Evolutionary conservation across 2,797 vertebrate species (phyloP).

Genomic region (Lindbergichthys nudifrons): DNA sequence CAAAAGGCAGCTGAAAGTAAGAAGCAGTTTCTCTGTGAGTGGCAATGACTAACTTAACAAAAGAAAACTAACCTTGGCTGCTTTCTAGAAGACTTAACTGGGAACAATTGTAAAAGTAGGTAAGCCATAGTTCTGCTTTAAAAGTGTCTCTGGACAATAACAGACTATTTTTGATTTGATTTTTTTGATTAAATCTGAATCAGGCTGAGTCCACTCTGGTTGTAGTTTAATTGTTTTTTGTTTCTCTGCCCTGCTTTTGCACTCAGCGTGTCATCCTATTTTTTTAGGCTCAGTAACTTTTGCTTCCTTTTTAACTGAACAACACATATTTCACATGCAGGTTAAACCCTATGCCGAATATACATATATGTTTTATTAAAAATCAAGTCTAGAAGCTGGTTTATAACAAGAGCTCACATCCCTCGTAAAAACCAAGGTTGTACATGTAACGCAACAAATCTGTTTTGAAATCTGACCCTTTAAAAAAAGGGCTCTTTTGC

Average conservation of each 20-base stretch:
- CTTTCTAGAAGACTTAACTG: conserved; percentile 1
- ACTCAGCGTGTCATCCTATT: neutral
- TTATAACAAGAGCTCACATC: conserved; percentile 36
- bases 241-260: conserved; percentile 8
- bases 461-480: conserved; percentile 40
- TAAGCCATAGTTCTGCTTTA: conserved; percentile 26
- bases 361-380: conserved; percentile 34
- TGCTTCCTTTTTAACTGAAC: conserved; percentile 15
- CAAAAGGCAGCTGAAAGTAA: neutral
- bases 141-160: conserved; percentile 43
- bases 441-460: conserved; percentile 26
- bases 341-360: conserved; percentile 7
- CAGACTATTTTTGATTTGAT: neutral
- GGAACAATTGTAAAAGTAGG: conserved; percentile 24
- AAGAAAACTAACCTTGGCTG: conserved; percentile 22
- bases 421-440: conserved; percentile 33
- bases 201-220: neutral
- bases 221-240: neutral
- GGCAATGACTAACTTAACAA: conserved; percentile 21
- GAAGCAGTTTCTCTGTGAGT: conserved; percentile 11
- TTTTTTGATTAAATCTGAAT: conserved; percentile 10
- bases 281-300: conserved; percentile 8
- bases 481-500: conserved; percentile 37
- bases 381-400: conserved; percentile 43
- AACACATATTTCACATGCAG: conserved; percentile 22